Conservation (phyloP, 2,888 invertebrate genomes). For the Drosophila flavopinicola region DNA sequence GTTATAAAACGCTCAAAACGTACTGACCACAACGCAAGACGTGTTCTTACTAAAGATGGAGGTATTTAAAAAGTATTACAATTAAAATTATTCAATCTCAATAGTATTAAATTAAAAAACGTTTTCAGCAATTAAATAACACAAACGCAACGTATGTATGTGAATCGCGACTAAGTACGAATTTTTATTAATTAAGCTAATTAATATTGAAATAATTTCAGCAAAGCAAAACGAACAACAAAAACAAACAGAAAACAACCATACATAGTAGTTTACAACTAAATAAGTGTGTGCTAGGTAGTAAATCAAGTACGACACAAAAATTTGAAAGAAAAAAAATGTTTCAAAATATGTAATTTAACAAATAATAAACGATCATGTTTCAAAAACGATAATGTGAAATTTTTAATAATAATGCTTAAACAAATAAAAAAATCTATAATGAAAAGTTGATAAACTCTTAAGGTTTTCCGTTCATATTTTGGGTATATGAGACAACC, state of each 20-base stretch:
- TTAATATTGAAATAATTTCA: conserved; percentile 63
- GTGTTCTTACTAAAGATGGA: conserved; percentile 4
- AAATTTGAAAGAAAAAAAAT: conserved; percentile 34
- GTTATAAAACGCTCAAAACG: conserved; percentile 45
- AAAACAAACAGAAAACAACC: conserved; percentile 30
- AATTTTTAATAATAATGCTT: conserved; percentile 67
- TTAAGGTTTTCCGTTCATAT: neutral
- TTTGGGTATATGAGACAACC: neutral
- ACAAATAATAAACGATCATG: conserved; percentile 46
- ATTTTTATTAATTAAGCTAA: conserved; percentile 79
- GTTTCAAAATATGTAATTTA: conserved; percentile 59
- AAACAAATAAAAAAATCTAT: conserved; percentile 55
- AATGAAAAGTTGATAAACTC: conserved; percentile 30
- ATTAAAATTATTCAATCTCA: conserved; percentile 56
- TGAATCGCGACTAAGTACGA: conserved; percentile 74
- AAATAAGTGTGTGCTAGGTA: conserved; percentile 63
- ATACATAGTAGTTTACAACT: conserved; percentile 64
- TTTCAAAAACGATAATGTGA: conserved; percentile 58
- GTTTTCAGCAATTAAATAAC: conserved; percentile 61
- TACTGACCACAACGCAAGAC: conserved; percentile 48
- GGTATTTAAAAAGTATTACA: conserved; percentile 43
- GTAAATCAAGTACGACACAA: conserved; percentile 54
- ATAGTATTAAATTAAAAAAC: conserved; percentile 58
- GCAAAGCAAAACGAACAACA: conserved; percentile 37
- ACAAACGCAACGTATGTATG: conserved; percentile 56